phyloP scores from a whole-genome alignment of 2,888 invertebrate genomes.

The Sinhomidia bicolor region DNA sequence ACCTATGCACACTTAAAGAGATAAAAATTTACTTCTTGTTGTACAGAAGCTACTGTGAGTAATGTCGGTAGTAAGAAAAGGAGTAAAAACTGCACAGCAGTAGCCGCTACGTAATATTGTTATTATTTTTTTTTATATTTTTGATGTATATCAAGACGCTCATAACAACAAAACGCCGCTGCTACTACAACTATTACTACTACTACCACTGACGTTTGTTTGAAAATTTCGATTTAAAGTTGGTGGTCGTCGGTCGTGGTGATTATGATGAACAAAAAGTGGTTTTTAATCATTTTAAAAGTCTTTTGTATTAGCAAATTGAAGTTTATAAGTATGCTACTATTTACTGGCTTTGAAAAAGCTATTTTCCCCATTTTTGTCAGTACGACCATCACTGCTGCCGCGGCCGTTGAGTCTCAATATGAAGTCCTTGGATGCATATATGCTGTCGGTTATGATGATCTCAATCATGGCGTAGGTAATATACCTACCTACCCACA shows the following conservation, averaged over 20 bases:
- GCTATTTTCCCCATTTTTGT: conserved; percentile 1
- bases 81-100: neutral
- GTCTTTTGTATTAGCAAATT: conserved; percentile 35
- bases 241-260: conserved; percentile 14
- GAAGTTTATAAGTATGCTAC: conserved; percentile 5
- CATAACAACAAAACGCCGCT: neutral
- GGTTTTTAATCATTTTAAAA: conserved; percentile 13
- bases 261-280: conserved; percentile 14
- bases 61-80: neutral
- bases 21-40: too few species aligned
- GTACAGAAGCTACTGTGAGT: neutral
- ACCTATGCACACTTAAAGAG: too few species aligned
- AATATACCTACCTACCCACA: neutral
- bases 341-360: neutral
- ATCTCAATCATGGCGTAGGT: neutral
- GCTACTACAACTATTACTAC: too few species aligned
- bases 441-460: too few species aligned
- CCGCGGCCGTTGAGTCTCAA: neutral
- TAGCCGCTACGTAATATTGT: neutral
- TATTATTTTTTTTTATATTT: conserved; percentile 1
- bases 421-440: neutral
- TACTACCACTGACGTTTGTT: neutral
- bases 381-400: neutral
- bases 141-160: neutral
- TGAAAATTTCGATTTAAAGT: conserved; percentile 1